Evolutionary conservation across 2,797 vertebrate genomes (phyloP).

Genomic region (Chrysocyon brachyurus): DNA sequence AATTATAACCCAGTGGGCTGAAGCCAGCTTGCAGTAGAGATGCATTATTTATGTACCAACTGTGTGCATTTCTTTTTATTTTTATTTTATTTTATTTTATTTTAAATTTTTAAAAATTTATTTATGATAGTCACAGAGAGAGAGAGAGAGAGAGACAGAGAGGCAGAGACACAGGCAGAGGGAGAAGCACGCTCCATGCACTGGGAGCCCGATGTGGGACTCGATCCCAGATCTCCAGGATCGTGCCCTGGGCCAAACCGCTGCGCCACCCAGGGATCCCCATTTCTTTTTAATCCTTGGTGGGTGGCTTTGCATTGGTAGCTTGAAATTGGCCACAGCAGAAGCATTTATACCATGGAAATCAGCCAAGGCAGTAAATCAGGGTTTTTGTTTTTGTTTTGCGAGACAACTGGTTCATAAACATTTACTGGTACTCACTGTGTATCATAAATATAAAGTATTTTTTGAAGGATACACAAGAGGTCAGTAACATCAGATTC

Average conservation of each 20-base stretch:
- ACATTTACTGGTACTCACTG: not conserved
- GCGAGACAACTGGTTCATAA: conserved; percentile 18
- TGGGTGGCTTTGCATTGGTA: not conserved
- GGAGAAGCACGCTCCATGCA: no score
- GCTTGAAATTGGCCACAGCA: not conserved
- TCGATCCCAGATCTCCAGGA: no score
- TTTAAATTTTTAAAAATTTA: no score
- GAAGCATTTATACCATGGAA: not conserved
- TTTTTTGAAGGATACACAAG: not conserved
- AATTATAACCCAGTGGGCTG: not conserved
- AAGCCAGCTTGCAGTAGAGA: not conserved
- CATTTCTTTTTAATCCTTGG: not conserved
- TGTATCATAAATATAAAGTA: conserved; percentile 1
- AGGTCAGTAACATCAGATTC: not conserved
- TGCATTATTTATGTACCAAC: not conserved
- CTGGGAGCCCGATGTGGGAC: no score
- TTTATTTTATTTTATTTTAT: no score
- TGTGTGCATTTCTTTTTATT: not conserved
- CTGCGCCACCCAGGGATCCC: no score
- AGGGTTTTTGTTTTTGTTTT: conserved; percentile 2
- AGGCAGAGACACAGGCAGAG: no score
- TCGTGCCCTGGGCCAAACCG: no score
- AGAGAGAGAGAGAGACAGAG: no score
- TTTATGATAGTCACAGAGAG: no score
- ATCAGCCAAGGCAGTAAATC: not conserved